These are phyloP conservation scores for Pyrocephalus nanus DNA, from an alignment of 2,797 vertebrate species.

Conservation along the genomic window DNA sequence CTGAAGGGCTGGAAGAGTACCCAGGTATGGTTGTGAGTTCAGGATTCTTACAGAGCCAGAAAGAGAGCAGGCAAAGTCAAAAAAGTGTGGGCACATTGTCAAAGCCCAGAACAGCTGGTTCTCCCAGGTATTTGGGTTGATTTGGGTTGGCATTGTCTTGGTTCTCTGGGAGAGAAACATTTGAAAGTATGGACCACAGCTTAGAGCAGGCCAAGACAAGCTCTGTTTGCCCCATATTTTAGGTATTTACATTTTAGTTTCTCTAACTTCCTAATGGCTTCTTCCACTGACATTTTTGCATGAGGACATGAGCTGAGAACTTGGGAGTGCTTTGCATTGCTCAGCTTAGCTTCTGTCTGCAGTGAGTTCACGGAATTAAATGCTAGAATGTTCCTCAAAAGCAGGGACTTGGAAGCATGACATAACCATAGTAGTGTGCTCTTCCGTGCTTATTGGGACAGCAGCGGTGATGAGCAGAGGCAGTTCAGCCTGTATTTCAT, in stretches of 20 bases:
- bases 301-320: neutral
- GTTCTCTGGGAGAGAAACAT: neutral
- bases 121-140: neutral
- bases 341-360: conserved; percentile 34
- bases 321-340: conserved; percentile 3
- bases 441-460: neutral
- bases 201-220: neutral
- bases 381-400: neutral
- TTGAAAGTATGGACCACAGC: neutral
- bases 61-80: neutral
- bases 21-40: neutral
- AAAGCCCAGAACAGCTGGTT: neutral
- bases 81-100: accelerated
- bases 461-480: neutral
- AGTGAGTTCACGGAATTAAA: neutral
- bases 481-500: neutral
- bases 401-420: neutral
- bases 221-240: neutral
- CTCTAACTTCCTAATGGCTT: neutral
- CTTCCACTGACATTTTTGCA: neutral
- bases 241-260: neutral
- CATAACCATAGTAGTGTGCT: neutral
- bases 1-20: neutral
- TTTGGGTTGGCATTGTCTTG: neutral
- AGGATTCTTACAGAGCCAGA: neutral